Evolutionary conservation across 2,797 vertebrate species (phyloP), one percentile per base, ranked within the genome.

Genomic region (Stomatorhinus walkeri): DNA sequence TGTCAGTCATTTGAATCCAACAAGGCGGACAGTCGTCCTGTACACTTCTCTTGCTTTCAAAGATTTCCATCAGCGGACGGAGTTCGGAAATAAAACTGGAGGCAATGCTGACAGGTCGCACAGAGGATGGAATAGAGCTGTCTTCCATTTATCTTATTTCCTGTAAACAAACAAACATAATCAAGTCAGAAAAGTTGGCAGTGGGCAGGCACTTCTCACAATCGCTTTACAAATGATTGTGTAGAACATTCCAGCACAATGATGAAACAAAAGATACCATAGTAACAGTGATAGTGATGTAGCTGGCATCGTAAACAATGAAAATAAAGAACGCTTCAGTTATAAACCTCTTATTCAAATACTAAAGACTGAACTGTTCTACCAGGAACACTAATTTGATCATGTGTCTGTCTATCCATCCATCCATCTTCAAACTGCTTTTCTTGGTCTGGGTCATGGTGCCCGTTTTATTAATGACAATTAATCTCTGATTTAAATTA

Each of bases 101-200:
- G 89, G 93, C 92, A 89, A 91, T 61, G 3, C 19, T 87, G 88
- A 91, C 88, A 89, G 51, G 89, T 83, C 19, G 68, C 68, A 28
- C 1, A 64, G 88, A 91, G 88, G 89, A 89, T 64, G 84, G 22
- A 68, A 81, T 87, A 43, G 22, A 87, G 49, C 48, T 52, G 87
- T 91, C 89, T 90, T 91, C 91, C 88, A 56, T 90, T 96, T 95
- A 96, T 96, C 96, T 96, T 94, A 94, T 94, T 87, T 96, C 96
- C 96, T 96, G 90, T 16, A 92, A 93, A 89, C 52, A 94, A 93
- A 93, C 84, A 94, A 91, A 91, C 52, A 89, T 88, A 85, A 92
- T 51, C 52, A 43, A 88, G 14, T 89, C n/a, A 89, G 12, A 89
- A 40, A 1, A 32, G 36, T 36, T 64, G 72, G 10, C 87, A 87